These are phyloP conservation scores for Leptogaster cylindrica DNA, from an alignment of 2,888 invertebrate genomes.

Conservation along the genomic window DNA sequence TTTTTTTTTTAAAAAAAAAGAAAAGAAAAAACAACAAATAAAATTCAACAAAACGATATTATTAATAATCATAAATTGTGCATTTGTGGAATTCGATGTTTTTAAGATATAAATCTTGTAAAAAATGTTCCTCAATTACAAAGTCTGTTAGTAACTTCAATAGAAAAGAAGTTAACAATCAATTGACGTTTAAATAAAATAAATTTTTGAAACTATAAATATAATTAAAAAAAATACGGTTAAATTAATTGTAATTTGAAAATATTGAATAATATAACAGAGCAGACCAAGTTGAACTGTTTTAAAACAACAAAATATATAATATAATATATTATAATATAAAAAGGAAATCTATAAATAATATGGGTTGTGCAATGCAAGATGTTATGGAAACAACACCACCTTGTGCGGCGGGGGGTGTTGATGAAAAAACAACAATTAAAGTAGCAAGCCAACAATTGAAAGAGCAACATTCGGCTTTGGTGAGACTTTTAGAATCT, in stretches of 20 bases:
- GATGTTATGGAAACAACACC: slow-evolving; percentile 49
- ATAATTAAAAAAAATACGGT: background rate
- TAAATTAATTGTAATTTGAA: no score
- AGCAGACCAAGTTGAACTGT: background rate
- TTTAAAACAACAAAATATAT: no score
- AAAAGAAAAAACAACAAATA: no score
- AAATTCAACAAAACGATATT: background rate
- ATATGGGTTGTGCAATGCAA: slow-evolving; percentile 63
- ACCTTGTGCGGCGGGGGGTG: slow-evolving; percentile 50
- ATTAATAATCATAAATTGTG: slow-evolving; percentile 3
- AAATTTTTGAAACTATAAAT: background rate
- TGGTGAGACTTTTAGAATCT: slow-evolving; percentile 70
- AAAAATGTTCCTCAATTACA: slow-evolving; percentile 31
- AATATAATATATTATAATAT: no score
- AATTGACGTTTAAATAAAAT: no score
- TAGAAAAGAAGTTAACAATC: slow-evolving; percentile 3
- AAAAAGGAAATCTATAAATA: no score
- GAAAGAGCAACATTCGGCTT: slow-evolving; percentile 70
- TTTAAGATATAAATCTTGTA: slow-evolving; percentile 12
- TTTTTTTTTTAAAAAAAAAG: no score
- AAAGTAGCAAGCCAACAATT: slow-evolving; percentile 59
- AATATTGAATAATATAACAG: no score
- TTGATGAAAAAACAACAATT: slow-evolving; percentile 33
- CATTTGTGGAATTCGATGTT: slow-evolving; percentile 19
- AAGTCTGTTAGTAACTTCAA: slow-evolving; percentile 27